A percentile compares a stretch with the other conserved stretches of the same genome.
phyloP scores from a whole-genome alignment of 1,140 invertebrate genomes.

The Venturia canescens region DNA sequence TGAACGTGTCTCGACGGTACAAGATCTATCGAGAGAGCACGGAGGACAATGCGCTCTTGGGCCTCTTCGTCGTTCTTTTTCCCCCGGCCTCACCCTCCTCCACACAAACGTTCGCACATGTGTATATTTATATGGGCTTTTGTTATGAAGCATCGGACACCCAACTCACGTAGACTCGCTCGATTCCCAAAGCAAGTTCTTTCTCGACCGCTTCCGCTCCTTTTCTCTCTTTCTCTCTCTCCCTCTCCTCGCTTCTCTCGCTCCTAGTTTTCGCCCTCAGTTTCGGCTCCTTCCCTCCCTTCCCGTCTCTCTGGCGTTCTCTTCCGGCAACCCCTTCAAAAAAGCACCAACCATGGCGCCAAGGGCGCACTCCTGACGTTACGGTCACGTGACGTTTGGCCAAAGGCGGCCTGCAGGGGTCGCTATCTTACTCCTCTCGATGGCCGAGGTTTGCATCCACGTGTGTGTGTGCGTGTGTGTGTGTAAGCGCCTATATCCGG shows the following conservation, averaged over 20 bases:
- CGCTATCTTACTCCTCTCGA: not conserved
- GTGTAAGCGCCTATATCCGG: not conserved
- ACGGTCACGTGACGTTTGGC: constrained; percentile 42
- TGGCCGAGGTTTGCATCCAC: not conserved
- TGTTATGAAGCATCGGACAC: constrained; percentile 5
- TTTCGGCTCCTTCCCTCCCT: constrained; percentile 10
- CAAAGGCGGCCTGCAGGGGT: constrained; percentile 16
- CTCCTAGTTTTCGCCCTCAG: constrained; percentile 11
- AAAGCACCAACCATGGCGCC: constrained; percentile 29
- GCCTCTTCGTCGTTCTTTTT: not conserved
- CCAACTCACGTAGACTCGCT: constrained; percentile 43
- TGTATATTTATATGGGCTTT: not conserved
- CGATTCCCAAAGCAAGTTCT: constrained; percentile 35
- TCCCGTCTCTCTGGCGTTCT: not conserved
- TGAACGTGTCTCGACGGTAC: constrained; percentile 32
- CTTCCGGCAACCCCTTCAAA: constrained; percentile 10
- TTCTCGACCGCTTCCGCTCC: not conserved
- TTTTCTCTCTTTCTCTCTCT: not conserved
- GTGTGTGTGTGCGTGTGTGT: not conserved
- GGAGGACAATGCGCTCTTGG: constrained; percentile 35
- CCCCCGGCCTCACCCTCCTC: not conserved
- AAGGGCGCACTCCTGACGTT: constrained; percentile 41
- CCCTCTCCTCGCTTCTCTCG: not conserved
- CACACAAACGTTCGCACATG: not conserved
- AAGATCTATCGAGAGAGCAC: constrained; percentile 47